Base-by-base conservation (phyloP, 2,113 vertebrate species). In the Philantomba maxwellii region DNA sequence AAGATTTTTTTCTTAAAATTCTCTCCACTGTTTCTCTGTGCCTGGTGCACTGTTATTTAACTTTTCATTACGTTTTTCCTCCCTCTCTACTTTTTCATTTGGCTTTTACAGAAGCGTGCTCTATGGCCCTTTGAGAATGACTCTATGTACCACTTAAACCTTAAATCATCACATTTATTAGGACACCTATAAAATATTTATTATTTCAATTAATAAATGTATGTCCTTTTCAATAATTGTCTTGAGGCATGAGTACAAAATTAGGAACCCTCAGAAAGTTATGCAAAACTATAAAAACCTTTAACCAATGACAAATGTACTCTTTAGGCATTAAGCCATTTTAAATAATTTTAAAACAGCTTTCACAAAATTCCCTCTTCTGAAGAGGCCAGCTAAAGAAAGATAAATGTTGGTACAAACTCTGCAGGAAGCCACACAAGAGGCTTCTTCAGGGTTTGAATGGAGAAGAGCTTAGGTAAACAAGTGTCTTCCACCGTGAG, bases 151-250 rank as follows among this genome's bases (percentile, higher is more conserved):
- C 85, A 90, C 92, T 94, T 95, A 94, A 97, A 91, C 51, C 30
- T 93, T 96, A 97, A 95, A 94, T 93, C 91, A 97, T 30, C 85
- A 39, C 28, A 83, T 96, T 97, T 94, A 95, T 96, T 92, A 94
- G 90, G 90, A 94, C 51, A 86, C 30, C 88, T 97, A 86, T 96
- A 90, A 95, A 82, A 57, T 83, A 92, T 94, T 96, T 96, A 96
- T 95, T 95, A 97, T 95, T 97, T 93, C 94, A 97, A 96, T 96
- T 95, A 97, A 95, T 95, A 95, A 89, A 96, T 89, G 73, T 78
- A 75, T 95, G 47, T 94, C 90, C 66, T 97, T 88, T 88, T 88
- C 21, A 90, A 88, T 94, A 95, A 97, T 92, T 95, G 81, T 60
- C 87, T 93, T 94, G 47, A 81, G 87, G 39, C 87, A 93, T 88